Evolutionary conservation across 2,797 vertebrate genomes (phyloP).

Genomic region (Apogon hyalosoma): DNA sequence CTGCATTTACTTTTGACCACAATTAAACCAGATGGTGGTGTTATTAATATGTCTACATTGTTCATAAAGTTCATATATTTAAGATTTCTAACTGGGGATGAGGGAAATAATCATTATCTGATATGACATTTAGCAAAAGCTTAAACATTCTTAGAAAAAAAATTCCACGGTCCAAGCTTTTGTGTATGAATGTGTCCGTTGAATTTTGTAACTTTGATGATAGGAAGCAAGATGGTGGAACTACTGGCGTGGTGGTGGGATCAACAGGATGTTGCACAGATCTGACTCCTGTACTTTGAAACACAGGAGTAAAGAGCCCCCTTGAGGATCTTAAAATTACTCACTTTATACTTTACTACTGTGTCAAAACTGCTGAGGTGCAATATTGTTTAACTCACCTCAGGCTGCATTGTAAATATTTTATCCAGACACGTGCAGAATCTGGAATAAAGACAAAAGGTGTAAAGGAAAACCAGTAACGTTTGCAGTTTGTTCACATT

Average conservation of each 20-base stretch:
- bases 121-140: background rate
- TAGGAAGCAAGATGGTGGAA: conserved; percentile 84
- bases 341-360: conserved; percentile 12
- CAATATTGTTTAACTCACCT: background rate
- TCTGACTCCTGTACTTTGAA: conserved; percentile 47
- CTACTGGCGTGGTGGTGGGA: conserved; percentile 40
- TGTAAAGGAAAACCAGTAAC: background rate
- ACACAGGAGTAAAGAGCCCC: conserved; percentile 75
- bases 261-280: conserved; percentile 37
- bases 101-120: background rate
- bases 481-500: background rate
- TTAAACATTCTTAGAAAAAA: background rate
- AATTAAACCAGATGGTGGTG: no score
- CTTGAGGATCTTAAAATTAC: conserved; percentile 70
- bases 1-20: background rate
- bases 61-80: background rate
- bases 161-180: background rate
- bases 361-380: conserved; percentile 5
- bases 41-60: background rate
- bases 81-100: background rate
- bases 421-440: background rate
- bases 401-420: background rate
- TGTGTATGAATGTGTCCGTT: conserved; percentile 34
- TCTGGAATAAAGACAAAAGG: background rate
- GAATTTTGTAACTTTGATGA: conserved; percentile 53